A percentile compares a stretch with the other conserved stretches of the same genome.
Conservation (phyloP, 2,797 vertebrate species). For the Furcifer pardalis region DNA sequence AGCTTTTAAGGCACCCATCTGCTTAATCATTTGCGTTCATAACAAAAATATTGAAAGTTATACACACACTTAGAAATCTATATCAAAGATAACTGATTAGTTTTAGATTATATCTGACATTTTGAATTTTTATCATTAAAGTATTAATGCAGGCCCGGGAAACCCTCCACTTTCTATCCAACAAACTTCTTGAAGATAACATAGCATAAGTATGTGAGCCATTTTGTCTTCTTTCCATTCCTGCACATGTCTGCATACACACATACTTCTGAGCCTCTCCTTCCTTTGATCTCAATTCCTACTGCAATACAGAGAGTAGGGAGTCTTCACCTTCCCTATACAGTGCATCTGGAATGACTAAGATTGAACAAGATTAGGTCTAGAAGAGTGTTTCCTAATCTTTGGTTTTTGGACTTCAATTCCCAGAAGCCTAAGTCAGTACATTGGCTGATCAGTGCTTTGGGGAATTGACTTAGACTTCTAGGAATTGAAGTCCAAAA, state of each 20-base stretch:
- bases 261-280: neutral
- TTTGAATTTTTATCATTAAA: neutral
- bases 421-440: no score
- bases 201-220: no score
- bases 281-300: neutral
- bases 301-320: neutral
- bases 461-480: no score
- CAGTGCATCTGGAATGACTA: neutral
- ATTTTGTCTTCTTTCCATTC: no score
- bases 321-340: neutral
- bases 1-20: neutral
- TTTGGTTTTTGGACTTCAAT: no score
- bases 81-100: neutral
- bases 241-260: no score
- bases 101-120: neutral
- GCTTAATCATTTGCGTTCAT: slow-evolving; percentile 53
- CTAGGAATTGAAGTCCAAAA: no score
- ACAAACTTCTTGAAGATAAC: no score
- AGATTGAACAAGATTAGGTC: neutral
- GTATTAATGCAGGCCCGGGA: neutral
- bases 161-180: neutral
- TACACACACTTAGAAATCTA: neutral
- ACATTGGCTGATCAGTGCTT: no score
- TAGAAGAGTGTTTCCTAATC: no score
- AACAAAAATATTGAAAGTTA: slow-evolving; percentile 40